phyloP scores from a whole-genome alignment of 2,113 vertebrate species.

The Muntiacus muntjak region DNA sequence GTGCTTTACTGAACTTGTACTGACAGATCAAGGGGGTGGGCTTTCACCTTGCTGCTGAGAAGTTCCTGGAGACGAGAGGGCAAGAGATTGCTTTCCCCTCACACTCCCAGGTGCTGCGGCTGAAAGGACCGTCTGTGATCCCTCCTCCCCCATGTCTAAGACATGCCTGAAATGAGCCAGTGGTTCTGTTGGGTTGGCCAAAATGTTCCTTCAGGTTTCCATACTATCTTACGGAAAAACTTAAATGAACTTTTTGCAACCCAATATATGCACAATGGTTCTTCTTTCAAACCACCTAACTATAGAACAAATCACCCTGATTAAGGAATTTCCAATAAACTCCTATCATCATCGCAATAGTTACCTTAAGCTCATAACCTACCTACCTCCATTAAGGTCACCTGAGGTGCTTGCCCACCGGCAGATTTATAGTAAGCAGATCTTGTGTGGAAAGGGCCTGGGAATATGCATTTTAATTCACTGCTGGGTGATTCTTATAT shows the following conservation, averaged over 20 bases:
- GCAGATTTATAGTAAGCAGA: background rate
- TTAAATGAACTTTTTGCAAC: background rate
- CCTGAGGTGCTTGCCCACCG: accelerated
- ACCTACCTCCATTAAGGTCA: background rate
- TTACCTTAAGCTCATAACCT: background rate
- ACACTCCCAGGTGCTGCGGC: accelerated
- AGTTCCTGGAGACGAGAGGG: background rate
- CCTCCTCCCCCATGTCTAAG: background rate
- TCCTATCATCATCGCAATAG: background rate
- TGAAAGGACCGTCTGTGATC: background rate
- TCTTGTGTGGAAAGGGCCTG: background rate
- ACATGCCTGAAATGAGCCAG: background rate
- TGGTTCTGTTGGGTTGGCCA: background rate
- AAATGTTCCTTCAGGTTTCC: background rate
- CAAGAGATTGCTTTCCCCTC: background rate
- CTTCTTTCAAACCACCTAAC: background rate
- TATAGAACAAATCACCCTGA: background rate
- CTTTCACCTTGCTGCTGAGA: background rate
- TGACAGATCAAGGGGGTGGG: background rate
- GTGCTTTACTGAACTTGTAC: background rate
- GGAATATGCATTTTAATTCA: background rate
- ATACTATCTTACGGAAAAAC: background rate
- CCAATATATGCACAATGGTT: background rate
- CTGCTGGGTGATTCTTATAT: background rate
- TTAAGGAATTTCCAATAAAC: background rate